These are phyloP conservation scores for Heloderma charlesbogerti DNA, from an alignment of 2,113 vertebrate species.

Conservation along the genomic window DNA sequence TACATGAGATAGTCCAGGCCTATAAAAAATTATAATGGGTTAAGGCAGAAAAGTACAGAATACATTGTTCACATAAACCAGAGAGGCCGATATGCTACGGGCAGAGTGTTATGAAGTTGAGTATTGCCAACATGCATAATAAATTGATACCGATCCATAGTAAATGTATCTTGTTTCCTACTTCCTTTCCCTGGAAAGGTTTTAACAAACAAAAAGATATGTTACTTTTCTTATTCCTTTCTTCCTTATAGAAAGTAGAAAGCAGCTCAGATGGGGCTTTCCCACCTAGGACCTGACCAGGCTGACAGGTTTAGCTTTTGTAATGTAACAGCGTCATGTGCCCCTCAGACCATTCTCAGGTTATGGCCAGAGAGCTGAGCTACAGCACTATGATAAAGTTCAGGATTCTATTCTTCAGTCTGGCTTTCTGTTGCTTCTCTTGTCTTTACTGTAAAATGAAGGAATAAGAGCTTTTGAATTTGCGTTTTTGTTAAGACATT, in stretches of 20 bases:
- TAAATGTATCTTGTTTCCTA: too few relatives aligned
- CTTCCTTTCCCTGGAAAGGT: too few relatives aligned
- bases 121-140: too few relatives aligned
- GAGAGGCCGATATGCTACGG: too few relatives aligned
- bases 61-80: too few relatives aligned
- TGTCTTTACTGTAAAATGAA: not conserved
- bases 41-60: too few relatives aligned
- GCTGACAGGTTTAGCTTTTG: not conserved
- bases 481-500: not conserved
- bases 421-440: not conserved
- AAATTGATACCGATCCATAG: too few relatives aligned
- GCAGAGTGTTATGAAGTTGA: too few relatives aligned
- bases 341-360: not conserved
- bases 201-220: not conserved
- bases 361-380: not conserved
- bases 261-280: not conserved
- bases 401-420: not conserved
- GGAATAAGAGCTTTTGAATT: not conserved
- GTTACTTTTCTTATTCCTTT: not conserved
- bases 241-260: not conserved
- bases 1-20: too few relatives aligned
- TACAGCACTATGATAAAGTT: not conserved
- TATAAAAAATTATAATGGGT: too few relatives aligned
- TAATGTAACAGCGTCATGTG: not conserved
- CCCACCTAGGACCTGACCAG: not conserved